Evolutionary conservation across 2,888 invertebrate species (phyloP), one percentile per base, ranked within the genome.

Genomic region (Cyaniris semiargus): DNA sequence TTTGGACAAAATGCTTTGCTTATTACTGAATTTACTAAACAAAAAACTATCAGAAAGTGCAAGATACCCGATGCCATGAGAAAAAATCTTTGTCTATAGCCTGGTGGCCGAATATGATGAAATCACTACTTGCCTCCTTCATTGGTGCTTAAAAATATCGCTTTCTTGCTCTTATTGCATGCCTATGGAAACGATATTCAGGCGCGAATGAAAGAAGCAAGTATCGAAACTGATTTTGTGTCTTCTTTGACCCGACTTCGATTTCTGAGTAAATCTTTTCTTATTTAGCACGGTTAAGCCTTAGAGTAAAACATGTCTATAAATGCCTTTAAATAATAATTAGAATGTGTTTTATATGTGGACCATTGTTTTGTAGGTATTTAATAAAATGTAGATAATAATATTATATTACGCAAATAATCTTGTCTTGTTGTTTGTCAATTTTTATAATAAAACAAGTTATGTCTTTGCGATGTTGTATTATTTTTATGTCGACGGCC

Each of bases 361-460:
- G 76, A 76, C 76, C 76, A 76, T 76, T 76, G 76, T 76, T 76
- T 76, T 76, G 76, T 66, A 66, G 66, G 27, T 76, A 76, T 76
- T 72, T 44, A 76, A 71, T 76, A 76, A 72, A 53, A 76, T 71
- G 58, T 71, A 76, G 70, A 70, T 71, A 53, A 76, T 76, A 76
- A 71, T 66, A 66, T 66, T 66, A 66, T 66, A 66, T 53, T 76
- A 76, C 76, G 21, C 56, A 76, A 70, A 76, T 72, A 71, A 48
- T 70, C 74, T 71, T 76, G 76, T 78, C 77, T 79, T 75, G 78
- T 78, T 78, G 75, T 78, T 53, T 78, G 77, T 75, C 77, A 77
- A 78, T 79, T 76, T 77, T 79, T 79, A 78, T 70, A 79, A 79
- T 79, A 79, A 79, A 79, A 76, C 70, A 71, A 78, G 78, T 79